Conservation (phyloP, 2,113 vertebrate species). For the Theristicus caerulescens region DNA sequence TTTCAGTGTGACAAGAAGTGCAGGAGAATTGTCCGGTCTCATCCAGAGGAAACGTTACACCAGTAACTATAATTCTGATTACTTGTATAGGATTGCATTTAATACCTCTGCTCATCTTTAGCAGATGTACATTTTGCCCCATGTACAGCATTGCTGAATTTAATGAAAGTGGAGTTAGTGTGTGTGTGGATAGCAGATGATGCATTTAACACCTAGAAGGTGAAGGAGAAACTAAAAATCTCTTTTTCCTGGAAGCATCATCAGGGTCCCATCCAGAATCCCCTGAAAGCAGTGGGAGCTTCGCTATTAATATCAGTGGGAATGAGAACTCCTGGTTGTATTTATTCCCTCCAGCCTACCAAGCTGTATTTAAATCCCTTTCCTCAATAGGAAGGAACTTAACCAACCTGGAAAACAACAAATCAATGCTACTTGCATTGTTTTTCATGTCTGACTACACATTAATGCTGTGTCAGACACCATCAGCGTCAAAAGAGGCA, state of each 20-base stretch:
- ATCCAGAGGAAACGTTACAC: background rate
- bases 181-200: background rate
- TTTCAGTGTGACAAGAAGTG: background rate
- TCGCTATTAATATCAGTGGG: rapidly evolving
- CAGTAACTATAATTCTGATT: background rate
- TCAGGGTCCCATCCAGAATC: background rate
- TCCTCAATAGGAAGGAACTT: conserved; percentile 5
- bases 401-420: conserved; percentile 55
- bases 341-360: background rate
- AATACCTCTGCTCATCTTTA: background rate
- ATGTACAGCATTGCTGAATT: rapidly evolving
- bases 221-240: background rate
- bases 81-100: background rate
- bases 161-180: background rate
- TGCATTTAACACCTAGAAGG: background rate
- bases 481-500: conserved; percentile 23
- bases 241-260: background rate
- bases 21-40: background rate
- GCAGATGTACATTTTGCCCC: background rate
- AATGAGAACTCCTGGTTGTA: background rate
- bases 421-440: conserved; percentile 53
- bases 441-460: conserved; percentile 53
- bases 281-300: background rate
- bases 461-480: conserved; percentile 46
- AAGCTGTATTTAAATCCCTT: background rate